These are phyloP conservation scores for Abramis brama DNA, from an alignment of 2,113 vertebrate species.

Conservation along the genomic window DNA sequence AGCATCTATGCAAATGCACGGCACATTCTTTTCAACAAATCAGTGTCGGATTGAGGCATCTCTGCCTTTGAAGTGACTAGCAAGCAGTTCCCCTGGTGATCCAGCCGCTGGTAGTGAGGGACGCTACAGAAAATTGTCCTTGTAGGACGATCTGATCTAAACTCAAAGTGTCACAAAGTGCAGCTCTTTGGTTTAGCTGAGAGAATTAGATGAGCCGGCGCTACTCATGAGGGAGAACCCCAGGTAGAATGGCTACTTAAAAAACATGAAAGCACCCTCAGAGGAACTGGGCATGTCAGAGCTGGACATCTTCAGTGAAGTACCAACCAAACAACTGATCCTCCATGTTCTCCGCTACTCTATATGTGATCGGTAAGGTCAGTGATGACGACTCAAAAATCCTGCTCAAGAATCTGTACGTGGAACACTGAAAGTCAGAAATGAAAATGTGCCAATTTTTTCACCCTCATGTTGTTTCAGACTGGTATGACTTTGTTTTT, in stretches of 20 bases:
- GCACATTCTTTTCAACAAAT: slow-evolving; percentile 47
- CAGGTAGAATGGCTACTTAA: slow-evolving; percentile 52
- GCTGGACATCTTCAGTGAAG: slow-evolving; percentile 36
- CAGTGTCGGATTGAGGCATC: slow-evolving; percentile 35
- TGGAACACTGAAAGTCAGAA: not conserved
- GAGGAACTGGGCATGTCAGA: slow-evolving; percentile 44
- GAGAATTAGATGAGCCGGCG: slow-evolving; percentile 44
- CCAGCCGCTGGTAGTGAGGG: slow-evolving; percentile 23
- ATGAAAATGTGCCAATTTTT: not conserved
- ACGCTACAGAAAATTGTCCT: slow-evolving; percentile 54
- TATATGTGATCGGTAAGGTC: not conserved
- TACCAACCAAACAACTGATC: slow-evolving; percentile 26
- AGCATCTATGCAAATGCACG: slow-evolving; percentile 55
- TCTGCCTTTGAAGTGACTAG: slow-evolving; percentile 53
- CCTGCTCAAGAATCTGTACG: not conserved
- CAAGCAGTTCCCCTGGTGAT: slow-evolving; percentile 38
- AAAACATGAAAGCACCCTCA: slow-evolving; percentile 54
- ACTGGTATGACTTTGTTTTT: not conserved
- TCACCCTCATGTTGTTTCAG: not conserved
- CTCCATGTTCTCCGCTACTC: not conserved
- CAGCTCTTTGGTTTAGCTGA: slow-evolving; percentile 23
- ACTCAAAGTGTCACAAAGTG: slow-evolving; percentile 48
- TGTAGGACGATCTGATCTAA: slow-evolving; percentile 53
- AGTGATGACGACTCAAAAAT: not conserved
- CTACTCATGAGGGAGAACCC: slow-evolving; percentile 32